phyloP scores from a whole-genome alignment of 2,888 invertebrate genomes.

The Patella depressa region DNA sequence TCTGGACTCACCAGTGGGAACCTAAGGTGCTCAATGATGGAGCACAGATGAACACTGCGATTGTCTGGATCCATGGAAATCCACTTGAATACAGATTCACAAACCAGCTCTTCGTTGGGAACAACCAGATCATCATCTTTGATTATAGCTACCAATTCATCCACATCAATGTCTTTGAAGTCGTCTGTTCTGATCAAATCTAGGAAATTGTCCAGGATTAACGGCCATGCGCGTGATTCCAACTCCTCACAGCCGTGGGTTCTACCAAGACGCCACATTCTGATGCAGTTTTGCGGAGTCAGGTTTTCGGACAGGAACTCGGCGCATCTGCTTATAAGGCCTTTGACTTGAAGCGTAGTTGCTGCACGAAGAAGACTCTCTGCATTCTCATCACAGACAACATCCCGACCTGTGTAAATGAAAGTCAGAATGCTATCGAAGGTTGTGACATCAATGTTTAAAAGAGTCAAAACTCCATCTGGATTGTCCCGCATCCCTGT shows the following conservation, averaged over 20 bases:
- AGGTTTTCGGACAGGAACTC: conserved; percentile 81
- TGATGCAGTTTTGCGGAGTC: conserved; percentile 84
- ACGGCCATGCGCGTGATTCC: conserved; percentile 79
- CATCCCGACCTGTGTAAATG: conserved; percentile 85
- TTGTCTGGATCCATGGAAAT: conserved; percentile 75
- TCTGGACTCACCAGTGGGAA: conserved; percentile 56
- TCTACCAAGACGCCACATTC: conserved; percentile 86
- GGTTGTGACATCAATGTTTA: conserved; percentile 78
- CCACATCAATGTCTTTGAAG: conserved; percentile 76
- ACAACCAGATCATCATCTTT: conserved; percentile 87
- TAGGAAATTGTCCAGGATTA: conserved; percentile 74
- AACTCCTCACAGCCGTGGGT: conserved; percentile 81
- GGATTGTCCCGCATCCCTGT: conserved; percentile 56
- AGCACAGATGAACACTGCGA: conserved; percentile 73
- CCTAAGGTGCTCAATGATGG: conserved; percentile 53
- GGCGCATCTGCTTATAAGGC: conserved; percentile 85
- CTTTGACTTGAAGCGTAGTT: conserved; percentile 87
- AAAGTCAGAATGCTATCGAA: conserved; percentile 85
- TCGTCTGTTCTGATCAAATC: conserved; percentile 49
- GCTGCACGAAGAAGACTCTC: conserved; percentile 81
- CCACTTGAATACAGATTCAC: conserved; percentile 83
- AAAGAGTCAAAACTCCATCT: conserved; percentile 52
- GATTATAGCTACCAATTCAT: conserved; percentile 83
- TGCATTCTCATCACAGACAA: conserved; percentile 84
- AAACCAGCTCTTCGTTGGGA: conserved; percentile 86